Evolutionary conservation across 2,888 invertebrate species (phyloP).

Genomic region (Troglohyphantes excavatus): DNA sequence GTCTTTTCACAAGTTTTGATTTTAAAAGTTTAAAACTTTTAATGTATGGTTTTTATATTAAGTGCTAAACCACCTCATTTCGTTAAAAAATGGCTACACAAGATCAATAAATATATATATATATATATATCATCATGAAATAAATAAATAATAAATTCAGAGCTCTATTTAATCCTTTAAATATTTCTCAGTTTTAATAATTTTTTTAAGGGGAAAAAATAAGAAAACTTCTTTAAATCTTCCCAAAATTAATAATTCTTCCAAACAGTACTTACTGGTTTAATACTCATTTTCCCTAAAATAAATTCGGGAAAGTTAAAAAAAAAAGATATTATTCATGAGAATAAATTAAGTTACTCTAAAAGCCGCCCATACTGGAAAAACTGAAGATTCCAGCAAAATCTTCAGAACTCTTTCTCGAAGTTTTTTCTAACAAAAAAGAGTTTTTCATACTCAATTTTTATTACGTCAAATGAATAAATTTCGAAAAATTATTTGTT

Average conservation of each 20-base stretch:
- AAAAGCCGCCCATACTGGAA: conserved; percentile 12
- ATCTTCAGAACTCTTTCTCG: conserved; percentile 27
- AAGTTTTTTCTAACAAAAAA: neutral
- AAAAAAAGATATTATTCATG: conserved; percentile 57
- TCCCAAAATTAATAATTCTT: conserved; percentile 56
- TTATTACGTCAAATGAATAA: conserved; percentile 45
- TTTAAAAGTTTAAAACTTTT: too few species aligned
- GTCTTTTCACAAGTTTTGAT: too few species aligned
- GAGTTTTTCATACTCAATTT: neutral
- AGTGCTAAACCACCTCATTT: too few species aligned
- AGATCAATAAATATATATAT: too few species aligned
- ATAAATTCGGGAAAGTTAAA: neutral
- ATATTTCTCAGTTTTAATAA: too few species aligned
- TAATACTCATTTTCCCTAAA: conserved; percentile 20
- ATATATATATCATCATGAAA: too few species aligned
- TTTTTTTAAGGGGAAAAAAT: neutral
- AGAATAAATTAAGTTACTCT: conserved; percentile 65
- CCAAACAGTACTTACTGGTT: conserved; percentile 8
- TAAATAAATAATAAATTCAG: too few species aligned
- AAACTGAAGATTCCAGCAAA: conserved; percentile 18
- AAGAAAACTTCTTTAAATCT: neutral
- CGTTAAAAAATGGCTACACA: too few species aligned
- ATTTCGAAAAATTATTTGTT: conserved; percentile 55
- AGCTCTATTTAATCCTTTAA: too few species aligned
- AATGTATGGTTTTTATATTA: too few species aligned